A percentile compares a stretch with the other conserved stretches of the same genome.
phyloP scores from a whole-genome alignment of 2,888 invertebrate genomes.

The Drepanosiphum platanoidis region DNA sequence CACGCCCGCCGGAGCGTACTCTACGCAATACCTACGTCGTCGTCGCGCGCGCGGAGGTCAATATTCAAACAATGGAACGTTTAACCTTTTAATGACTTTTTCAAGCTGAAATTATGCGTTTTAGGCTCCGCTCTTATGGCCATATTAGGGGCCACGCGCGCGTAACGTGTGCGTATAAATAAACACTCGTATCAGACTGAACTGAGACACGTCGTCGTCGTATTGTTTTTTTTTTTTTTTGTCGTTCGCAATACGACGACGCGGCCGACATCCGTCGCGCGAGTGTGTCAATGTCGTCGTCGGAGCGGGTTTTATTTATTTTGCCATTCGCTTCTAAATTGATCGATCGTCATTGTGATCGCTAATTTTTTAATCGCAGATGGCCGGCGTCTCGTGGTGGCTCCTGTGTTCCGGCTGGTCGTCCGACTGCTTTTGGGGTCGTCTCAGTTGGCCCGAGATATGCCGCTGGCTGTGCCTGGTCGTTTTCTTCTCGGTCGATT shows the following conservation, averaged over 20 bases:
- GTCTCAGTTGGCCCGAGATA: conserved; percentile 37
- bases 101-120: not conserved
- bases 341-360: not conserved
- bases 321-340: not conserved
- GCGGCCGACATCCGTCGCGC: not conserved
- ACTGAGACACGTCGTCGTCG: too few species aligned
- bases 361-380: too few species aligned
- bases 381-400: conserved; percentile 57
- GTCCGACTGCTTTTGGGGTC: conserved; percentile 51
- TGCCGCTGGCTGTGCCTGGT: conserved; percentile 49
- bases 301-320: too few species aligned
- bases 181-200: not conserved
- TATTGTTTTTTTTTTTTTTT: too few species aligned
- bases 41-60: conserved; percentile 4
- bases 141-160: not conserved
- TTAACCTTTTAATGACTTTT: conserved; percentile 48
- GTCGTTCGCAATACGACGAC: not conserved
- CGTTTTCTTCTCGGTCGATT: conserved; percentile 19
- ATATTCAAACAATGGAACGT: conserved; percentile 23
- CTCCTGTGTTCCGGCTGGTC: conserved; percentile 52
- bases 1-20: too few species aligned
- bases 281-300: not conserved
- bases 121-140: not conserved
- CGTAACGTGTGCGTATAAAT: not conserved
- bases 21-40: too few species aligned